Base-by-base conservation (phyloP, 1,140 invertebrate species). In the Drosophila prosaltans region DNA sequence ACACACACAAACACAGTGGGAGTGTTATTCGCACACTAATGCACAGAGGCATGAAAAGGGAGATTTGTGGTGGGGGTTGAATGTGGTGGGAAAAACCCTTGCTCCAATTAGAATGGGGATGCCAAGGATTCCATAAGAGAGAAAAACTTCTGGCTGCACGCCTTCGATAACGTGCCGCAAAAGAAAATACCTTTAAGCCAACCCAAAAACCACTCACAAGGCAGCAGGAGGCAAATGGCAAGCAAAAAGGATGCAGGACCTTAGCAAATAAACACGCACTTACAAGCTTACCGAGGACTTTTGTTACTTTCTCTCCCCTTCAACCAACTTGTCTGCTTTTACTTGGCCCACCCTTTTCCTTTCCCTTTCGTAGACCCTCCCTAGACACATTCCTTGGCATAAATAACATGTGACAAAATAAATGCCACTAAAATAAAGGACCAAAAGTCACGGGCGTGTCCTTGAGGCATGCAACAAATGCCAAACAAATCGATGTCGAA, bases 401-500 rank as follows among this genome's bases (percentile, higher is more conserved):
- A 71, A 74, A 78, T 72, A 80, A 83, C 68, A 86, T 82, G 84
- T 83, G 83, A 88, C 83, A 80, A 83, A 89, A 86, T 86, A 77
- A 83, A 86, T 80, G 82, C 73, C 83, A 89, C 83, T 88, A 77
- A 80, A 64, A 69, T 71, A 74, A 76, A 72, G 67, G 66, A 65
- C 67, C 82, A 79, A 68, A 85, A 83, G 80, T 72, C 83, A 69
- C 51, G 59, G 32, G 65, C 54, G 59, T 86, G 81, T 80, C 80
- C 80, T 88, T 80, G 69, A 62, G 83, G 80, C 80, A 89, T 88
- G 70, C 84, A 68, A 74, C 73, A 88, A 86, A 83, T 88, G 73
- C 77, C 83, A 77, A 89, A 83, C 77, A 89, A 88, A 88, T 88
- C 83, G 84, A 88, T 89, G 80, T 26, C 72, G 51, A 59, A 41